Evolutionary conservation across 2,797 vertebrate species (phyloP).

Genomic region (Varecia variegata): DNA sequence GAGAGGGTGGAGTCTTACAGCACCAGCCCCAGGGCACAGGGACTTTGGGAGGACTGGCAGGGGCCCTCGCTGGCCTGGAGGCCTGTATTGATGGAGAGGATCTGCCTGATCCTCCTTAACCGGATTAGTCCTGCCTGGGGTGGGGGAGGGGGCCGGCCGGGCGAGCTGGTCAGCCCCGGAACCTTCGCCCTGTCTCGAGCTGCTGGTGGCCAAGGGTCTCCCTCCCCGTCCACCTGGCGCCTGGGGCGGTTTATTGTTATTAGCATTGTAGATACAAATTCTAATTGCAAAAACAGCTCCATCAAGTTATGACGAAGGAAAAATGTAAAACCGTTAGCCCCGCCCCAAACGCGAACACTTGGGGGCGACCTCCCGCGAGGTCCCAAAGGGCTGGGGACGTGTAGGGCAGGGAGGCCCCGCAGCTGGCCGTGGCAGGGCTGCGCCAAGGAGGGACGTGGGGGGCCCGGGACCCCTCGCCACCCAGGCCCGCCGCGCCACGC

Average conservation of each 20-base stretch:
- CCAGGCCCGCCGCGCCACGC: not conserved
- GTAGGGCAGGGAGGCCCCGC: not conserved
- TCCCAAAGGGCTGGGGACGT: no score
- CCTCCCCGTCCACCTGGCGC: no score
- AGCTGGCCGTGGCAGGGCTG: fast-evolving
- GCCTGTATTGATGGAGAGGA: not conserved
- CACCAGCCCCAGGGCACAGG: not conserved
- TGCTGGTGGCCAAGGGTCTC: not conserved
- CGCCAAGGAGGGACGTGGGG: fast-evolving
- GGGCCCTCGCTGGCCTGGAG: no score
- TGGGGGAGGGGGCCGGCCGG: not conserved
- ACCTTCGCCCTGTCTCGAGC: not conserved
- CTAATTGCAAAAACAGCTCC: not conserved
- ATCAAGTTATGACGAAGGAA: no score
- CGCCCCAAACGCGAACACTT: fast-evolving
- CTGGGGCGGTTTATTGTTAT: not conserved
- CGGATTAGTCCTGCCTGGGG: not conserved
- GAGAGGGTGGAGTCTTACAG: not conserved
- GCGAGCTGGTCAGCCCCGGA: not conserved
- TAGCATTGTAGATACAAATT: not conserved
- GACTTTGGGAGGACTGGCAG: not conserved
- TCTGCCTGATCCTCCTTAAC: fast-evolving
- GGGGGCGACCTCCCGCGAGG: fast-evolving
- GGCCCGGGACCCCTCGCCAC: no score
- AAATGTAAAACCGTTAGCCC: no score